A percentile compares a stretch with the other conserved stretches of the same genome.
These are phyloP conservation scores for Esperia sulphurella DNA, from an alignment of 2,888 invertebrate species.

Conservation along the genomic window DNA sequence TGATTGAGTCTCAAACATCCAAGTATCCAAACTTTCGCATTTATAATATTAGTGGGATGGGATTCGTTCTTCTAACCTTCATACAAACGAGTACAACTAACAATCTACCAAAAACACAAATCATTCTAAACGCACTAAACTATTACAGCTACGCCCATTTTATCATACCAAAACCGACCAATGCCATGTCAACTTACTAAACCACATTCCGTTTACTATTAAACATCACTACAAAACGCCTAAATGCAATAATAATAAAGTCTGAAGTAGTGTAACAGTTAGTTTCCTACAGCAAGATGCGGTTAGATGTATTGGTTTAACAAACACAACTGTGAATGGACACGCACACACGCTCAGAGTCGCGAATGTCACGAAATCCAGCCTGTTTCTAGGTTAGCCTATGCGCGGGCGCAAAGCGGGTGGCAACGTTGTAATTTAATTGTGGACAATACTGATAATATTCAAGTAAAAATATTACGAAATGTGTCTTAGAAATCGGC, in stretches of 20 bases:
- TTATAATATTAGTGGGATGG: too few relatives aligned
- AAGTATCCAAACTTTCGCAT: too few relatives aligned
- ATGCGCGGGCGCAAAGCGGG: conserved; percentile 57
- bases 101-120: conserved; percentile 28
- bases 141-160: conserved; percentile 66
- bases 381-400: conserved; percentile 73
- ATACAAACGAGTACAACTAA: not conserved
- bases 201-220: conserved; percentile 29
- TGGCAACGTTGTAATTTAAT: conserved; percentile 20
- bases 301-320: conserved; percentile 40
- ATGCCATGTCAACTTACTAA: conserved; percentile 57
- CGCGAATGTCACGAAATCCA: conserved; percentile 73
- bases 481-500: too few relatives aligned
- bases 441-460: too few relatives aligned
- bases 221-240: conserved; percentile 11
- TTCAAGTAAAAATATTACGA: too few relatives aligned
- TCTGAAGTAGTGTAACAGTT: conserved; percentile 17
- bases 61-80: not conserved
- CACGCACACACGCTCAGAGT: conserved; percentile 41
- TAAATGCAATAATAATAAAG: conserved; percentile 17
- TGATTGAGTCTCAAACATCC: too few relatives aligned
- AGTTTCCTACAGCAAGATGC: not conserved
- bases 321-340: conserved; percentile 43
- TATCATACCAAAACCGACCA: conserved; percentile 70
- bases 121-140: conserved; percentile 47